Base-by-base conservation (phyloP, 2,113 vertebrate species). In the Boulengeromyrus knoepffleri region DNA sequence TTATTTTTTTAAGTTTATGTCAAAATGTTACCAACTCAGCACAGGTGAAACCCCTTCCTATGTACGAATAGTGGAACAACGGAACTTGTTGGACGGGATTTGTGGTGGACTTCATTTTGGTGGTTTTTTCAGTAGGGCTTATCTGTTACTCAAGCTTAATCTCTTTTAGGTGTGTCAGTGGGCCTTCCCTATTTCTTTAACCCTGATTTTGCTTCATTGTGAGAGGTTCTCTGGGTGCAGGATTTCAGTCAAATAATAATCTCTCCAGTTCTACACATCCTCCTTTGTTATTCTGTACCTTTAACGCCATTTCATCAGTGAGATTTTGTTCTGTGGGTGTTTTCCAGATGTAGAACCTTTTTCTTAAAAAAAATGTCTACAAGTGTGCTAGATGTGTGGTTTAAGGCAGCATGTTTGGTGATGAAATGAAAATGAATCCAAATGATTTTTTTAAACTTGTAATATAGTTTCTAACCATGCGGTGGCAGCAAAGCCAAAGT, bases 401-500 rank as follows among this genome's bases (percentile, higher is more conserved):
- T 12, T 88, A 10, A 58, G 39, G 49, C 47, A 39, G 49, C 49
- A 13, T 42, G 4, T 80, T n/a, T 62, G 74, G 17, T 42, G 74
- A 77, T 77, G 74, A 46, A 58, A 24, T 42, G 74, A 46, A 46
- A 24, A 27, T 36, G 7, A 27, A 36, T 74, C 19, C 8, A 19
- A 85, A 45, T 12, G 21, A 21, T 39, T 39, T 87, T 46, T 74
- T 77, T 3, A 19, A 58, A 58, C n/a, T 13, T 89, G 83, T 21
- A 46, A 88, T 90, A 83, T 46, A 17, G 10, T n/a, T 36, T 70
- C 0, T 52, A 36, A 87, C 94, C 95, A 93, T 90, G 3, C 93
- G 94, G 92, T 92, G 94, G 93, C 92, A 90, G 88, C 92, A 90
- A 89, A 24, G 83, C 87, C 42, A 88, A 88, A 74, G 42, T 70